phyloP scores from a whole-genome alignment of 2,113 vertebrate genomes.

The Psettodes erumei region DNA sequence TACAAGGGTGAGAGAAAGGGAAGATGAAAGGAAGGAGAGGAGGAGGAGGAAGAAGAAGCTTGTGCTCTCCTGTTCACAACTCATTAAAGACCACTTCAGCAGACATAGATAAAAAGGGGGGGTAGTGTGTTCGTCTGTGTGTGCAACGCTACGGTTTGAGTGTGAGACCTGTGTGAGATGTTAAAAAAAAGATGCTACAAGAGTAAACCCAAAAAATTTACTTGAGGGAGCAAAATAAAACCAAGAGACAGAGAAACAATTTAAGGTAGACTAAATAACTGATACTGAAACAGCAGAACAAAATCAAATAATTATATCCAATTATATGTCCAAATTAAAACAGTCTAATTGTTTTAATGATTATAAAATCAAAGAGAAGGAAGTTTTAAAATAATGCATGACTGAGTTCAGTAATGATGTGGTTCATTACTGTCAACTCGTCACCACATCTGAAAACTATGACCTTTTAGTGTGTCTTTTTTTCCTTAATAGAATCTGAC shows the following conservation, averaged over 20 bases:
- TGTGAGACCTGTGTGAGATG: conserved; percentile 17
- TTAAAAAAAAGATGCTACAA: conserved; percentile 49
- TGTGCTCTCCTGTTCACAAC: conserved; percentile 72
- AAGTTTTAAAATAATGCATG: not conserved
- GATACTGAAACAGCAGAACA: too few species aligned
- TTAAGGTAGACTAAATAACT: too few species aligned
- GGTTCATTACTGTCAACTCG: not conserved
- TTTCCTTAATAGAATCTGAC: not conserved
- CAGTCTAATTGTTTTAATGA: too few species aligned
- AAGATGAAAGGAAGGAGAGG: conserved; percentile 51
- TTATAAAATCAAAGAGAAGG: too few species aligned
- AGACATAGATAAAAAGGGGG: conserved; percentile 72
- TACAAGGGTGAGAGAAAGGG: conserved; percentile 35
- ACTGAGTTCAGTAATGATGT: not conserved
- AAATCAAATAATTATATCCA: too few species aligned
- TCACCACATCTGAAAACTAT: not conserved
- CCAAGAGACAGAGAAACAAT: not conserved
- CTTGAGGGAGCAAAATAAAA: too few species aligned
- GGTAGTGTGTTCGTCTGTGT: conserved; percentile 28
- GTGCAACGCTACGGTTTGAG: conserved; percentile 21
- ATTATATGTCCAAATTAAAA: too few species aligned
- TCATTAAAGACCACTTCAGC: conserved; percentile 79
- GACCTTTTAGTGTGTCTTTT: not conserved
- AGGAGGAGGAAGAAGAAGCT: conserved; percentile 40
- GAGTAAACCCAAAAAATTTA: too few species aligned